Evolutionary conservation across 2,797 vertebrate species (phyloP), one percentile per base, ranked within the genome.

Genomic region (Pseudomugil gertrudae): DNA sequence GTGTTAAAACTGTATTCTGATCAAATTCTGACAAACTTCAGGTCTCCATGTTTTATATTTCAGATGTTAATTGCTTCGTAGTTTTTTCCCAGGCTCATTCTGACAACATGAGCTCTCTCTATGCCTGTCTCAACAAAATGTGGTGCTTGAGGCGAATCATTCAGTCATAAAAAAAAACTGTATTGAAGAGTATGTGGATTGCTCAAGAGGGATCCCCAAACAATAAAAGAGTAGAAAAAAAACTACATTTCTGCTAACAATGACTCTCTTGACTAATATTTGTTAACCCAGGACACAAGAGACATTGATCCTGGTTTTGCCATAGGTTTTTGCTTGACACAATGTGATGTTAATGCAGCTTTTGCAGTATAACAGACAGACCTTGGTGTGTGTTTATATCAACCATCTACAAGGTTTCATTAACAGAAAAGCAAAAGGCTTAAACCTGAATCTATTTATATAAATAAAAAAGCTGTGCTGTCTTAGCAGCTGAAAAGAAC

Each of bases 311-410:
- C 82, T 55, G 59, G 54, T 57, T 62, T 64, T 65, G 56, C 63
- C 79, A 92, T 90, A 92, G 90, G 90, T 92, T 91, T 91, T 80
- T 77, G 90, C 92, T 92, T 93, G 92, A 94, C 93, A 78, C 65
- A 36, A 80, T 73, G 70, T 64, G 76, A 81, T 76, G 81, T 80
- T 75, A 75, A 81, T 83, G 80, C 75, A 60, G 78, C 69, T 75
- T 61, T 66, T 75, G 78, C 73, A 68, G 68, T 83, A 63, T 78
- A 80, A 76, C 70, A 69, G 8, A 58, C 69, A 71, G 79, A 66
- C 80, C 66, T 32, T 15, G 15, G 38, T 17, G 36, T 5, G 17
- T 19, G 17, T 43, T 13, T 68, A 62, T 69, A 30, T 79, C 81
- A 71, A 86, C 87, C 81, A 63, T 73, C 74, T 80, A 63, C 57